Base-by-base conservation (phyloP, 1,140 invertebrate genomes). In the Apolygus lucorum region DNA sequence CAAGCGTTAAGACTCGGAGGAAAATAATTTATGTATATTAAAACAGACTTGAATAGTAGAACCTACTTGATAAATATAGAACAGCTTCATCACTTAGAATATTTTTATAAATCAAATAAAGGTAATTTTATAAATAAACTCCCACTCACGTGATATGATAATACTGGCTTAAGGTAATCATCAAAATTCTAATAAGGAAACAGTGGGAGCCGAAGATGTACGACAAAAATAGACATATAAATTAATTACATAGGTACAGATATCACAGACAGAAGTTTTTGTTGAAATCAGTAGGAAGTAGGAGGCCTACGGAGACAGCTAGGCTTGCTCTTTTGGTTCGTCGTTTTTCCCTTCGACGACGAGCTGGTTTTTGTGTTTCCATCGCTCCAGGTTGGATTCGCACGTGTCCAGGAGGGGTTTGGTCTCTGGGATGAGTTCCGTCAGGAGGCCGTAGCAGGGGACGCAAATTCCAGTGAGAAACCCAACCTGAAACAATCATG, bases 391-490 rank as follows among this genome's bases (percentile, higher is more conserved):
- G 77, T 88, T 87, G 52, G 78, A 77, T 70, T 82, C 74, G 68
- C 87, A 87, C 78, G 89, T 88, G 25, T 86, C 80, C 62, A 89
- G 81, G 78, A 93, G 82, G 1, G 87, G 86, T 73, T 84, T 79
- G 1, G 89, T 88, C 72, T 86, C 84, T 0, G 90, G 90, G 65
- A 93, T 79, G 2, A 93, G 79, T 73, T 82, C 77, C 27, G 83
- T 78, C 24, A 93, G 78, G 25, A 91, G 78, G 49, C 83, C 83
- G 75, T 93, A 93, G 78, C 90, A 93, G 0, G 90, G 90, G 28
- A 92, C 79, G 76, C 90, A 93, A 73, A 93, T 92, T 14, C 87
- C 87, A 70, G 81, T 85, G 34, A 93, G 78, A 77, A 93, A 92
- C 1, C 88, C 89, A 28, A 91, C 89, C 88, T 90, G 76, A 21